A percentile compares a stretch with the other conserved stretches of the same genome.
These are phyloP conservation scores for Elephas maximus DNA, from an alignment of 2,113 vertebrate species.

Conservation along the genomic window DNA sequence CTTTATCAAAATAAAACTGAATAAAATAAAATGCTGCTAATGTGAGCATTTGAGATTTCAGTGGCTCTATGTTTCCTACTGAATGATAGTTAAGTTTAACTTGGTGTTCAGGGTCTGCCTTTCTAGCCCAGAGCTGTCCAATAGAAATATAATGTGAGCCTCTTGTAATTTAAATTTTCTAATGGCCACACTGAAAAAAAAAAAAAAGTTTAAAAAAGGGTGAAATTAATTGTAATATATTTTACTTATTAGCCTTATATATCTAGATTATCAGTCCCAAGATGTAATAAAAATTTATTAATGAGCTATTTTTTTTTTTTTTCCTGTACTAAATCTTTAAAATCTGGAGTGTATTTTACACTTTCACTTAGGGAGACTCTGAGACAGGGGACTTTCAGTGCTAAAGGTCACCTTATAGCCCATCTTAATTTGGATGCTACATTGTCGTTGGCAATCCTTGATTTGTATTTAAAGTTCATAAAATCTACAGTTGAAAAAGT, in stretches of 20 bases:
- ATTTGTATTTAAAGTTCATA: background rate
- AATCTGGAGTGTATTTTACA: background rate
- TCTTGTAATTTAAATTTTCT: conserved; percentile 2
- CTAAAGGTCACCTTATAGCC: background rate
- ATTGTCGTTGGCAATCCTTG: conserved; percentile 19
- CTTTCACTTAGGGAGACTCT: background rate
- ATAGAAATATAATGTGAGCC: background rate
- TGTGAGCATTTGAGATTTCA: background rate
- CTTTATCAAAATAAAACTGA: background rate
- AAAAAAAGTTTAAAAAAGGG: background rate
- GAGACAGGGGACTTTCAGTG: background rate
- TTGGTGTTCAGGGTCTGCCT: background rate
- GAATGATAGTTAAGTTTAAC: background rate
- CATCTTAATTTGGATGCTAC: background rate
- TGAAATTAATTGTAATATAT: background rate
- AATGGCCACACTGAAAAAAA: background rate
- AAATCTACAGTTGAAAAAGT: conserved; percentile 25
- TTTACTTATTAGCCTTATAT: conserved; percentile 11
- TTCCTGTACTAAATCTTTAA: background rate
- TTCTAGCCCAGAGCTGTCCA: conserved; percentile 4
- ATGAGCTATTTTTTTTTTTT: background rate
- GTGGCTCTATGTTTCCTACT: background rate
- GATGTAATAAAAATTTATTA: background rate
- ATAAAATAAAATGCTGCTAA: background rate
- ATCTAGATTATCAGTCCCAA: background rate